Base-by-base conservation (phyloP, 1,140 invertebrate genomes). In the Drosophila repletoides region DNA sequence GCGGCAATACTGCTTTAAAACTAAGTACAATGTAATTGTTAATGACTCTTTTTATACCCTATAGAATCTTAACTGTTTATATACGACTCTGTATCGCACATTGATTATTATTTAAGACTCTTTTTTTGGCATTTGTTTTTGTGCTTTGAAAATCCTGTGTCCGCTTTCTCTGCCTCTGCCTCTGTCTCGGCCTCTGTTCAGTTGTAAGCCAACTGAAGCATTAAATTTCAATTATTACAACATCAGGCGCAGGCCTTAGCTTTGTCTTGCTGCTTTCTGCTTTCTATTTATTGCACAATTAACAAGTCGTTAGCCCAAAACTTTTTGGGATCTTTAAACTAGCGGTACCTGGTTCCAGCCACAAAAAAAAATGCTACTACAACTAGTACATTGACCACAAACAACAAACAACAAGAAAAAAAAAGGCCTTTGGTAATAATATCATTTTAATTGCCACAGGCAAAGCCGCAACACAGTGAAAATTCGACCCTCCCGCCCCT, bases 281-380 rank as follows among this genome's bases (percentile, higher is more conserved):
- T 83, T 83, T 83, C 77, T 84, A 83, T 84, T 84, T 77, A 83
- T 84, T 84, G 72, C 77, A 83, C 77, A 83, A 83, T 83, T 83
- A 83, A 83, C 77, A 84, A 83, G 64, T 83, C 77, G 77, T 84
- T 83, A 83, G 71, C 41, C 55, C 58, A 56, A 75, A 51, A 55
- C 28, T 71, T 59, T 75, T 41, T 55, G 36, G 40, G 49, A 36
- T 55, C 28, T 58, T 31, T 36, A 10, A 55, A 31, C 24, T 53
- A 73, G 49, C 58, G 68, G 63, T 80, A 56, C 68, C 58, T 12
- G 56, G 56, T n/a, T n/a, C n/a, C n/a, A n/a, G n/a, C n/a, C n/a
- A n/a, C n/a, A n/a, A n/a, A n/a, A n/a, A n/a, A n/a, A n/a, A n/a
- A n/a, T n/a, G 40, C 29, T 41, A 12, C 28, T 31, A 28, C 46